Conservation (phyloP, 2,113 vertebrate species). For the Mus pahari region DNA sequence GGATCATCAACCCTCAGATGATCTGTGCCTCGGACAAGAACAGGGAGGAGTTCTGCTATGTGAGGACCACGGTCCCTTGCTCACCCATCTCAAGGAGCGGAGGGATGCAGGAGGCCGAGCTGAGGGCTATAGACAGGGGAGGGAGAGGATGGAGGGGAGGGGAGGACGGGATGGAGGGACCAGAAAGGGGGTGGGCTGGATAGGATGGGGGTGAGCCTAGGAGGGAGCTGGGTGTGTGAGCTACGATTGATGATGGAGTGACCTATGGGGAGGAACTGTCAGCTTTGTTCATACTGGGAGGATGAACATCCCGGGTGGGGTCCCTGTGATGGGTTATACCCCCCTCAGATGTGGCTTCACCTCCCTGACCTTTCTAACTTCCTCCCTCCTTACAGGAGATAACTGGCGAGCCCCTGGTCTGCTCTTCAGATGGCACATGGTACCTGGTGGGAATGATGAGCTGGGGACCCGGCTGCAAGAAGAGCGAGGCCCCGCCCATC, state of each 20-base stretch:
- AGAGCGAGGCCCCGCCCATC: conserved; percentile 1
- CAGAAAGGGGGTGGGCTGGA: background rate
- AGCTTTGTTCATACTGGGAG: background rate
- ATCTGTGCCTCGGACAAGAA: background rate
- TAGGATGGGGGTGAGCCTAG: no score
- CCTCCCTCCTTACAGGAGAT: conserved; percentile 35
- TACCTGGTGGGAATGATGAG: conserved; percentile 69
- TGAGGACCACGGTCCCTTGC: background rate
- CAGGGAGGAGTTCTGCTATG: conserved; percentile 62
- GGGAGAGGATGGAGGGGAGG: background rate
- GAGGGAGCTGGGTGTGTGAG: fast-evolving
- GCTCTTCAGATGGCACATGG: background rate
- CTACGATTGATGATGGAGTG: background rate
- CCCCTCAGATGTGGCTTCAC: background rate
- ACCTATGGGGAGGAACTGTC: background rate
- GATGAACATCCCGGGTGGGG: background rate
- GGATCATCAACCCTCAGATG: conserved; percentile 61
- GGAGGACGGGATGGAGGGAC: background rate
- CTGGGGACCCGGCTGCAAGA: conserved; percentile 64
- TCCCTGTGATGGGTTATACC: background rate
- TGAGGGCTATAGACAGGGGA: background rate
- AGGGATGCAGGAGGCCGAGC: background rate
- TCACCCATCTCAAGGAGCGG: background rate
- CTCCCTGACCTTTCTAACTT: background rate
- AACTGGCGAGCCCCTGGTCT: conserved; percentile 66